These are phyloP conservation scores for Rana temporaria DNA, from an alignment of 2,113 vertebrate species.

Conservation along the genomic window DNA sequence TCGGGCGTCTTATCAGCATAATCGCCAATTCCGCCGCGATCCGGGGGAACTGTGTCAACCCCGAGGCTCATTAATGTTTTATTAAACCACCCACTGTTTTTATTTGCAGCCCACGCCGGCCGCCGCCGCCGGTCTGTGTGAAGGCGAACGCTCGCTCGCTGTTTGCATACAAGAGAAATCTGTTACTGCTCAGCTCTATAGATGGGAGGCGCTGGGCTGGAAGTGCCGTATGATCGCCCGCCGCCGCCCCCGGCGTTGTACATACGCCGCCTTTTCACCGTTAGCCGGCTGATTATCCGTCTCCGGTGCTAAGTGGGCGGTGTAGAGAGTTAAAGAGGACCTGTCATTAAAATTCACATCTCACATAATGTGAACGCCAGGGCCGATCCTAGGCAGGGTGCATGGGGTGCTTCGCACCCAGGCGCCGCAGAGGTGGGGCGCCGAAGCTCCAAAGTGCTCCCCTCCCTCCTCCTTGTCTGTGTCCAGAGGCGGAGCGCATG, in stretches of 20 bases:
- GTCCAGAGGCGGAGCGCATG: no score
- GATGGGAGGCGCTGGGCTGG: background rate
- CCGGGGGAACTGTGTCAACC: background rate
- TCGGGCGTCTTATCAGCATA: background rate
- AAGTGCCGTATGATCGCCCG: background rate
- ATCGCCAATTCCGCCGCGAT: background rate
- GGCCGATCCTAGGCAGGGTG: no score
- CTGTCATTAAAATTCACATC: no score
- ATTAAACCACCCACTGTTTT: conserved; percentile 32
- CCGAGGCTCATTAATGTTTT: conserved; percentile 9
- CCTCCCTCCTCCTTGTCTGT: no score
- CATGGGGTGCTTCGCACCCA: no score
- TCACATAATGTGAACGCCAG: no score
- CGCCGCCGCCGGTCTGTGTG: background rate
- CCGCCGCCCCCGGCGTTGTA: background rate
- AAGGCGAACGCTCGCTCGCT: background rate
- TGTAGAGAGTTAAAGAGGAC: no score
- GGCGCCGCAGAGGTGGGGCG: no score
- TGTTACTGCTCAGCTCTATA: background rate
- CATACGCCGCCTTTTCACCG: background rate
- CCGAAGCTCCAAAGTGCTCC: no score
- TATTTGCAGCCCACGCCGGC: background rate
- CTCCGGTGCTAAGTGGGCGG: no score
- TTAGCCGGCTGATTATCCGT: background rate
- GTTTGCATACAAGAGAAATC: conserved; percentile 23